These are phyloP conservation scores for Ischnus inquisitorius DNA, from an alignment of 2,888 invertebrate genomes.

Conservation along the genomic window DNA sequence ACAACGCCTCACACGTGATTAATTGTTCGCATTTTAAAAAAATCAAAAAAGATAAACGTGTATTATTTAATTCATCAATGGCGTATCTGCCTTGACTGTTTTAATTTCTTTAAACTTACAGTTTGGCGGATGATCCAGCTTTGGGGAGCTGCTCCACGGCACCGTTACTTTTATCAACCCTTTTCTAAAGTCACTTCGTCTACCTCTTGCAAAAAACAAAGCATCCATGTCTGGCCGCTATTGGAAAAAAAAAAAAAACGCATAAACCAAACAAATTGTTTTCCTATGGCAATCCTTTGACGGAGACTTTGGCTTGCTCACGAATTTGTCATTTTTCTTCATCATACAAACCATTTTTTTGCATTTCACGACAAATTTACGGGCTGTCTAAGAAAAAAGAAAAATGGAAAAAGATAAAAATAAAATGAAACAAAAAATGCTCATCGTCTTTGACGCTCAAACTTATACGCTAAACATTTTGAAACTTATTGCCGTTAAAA, in stretches of 20 bases:
- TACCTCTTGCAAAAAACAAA: constrained; percentile 44
- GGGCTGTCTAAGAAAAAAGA: neutral
- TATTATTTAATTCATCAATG: constrained; percentile 57
- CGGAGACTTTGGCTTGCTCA: neutral
- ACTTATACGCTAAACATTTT: constrained; percentile 1
- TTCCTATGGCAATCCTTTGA: constrained; percentile 18
- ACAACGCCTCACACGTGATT: neutral
- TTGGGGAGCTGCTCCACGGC: constrained; percentile 82
- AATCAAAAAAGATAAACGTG: constrained; percentile 4
- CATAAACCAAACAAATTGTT: constrained; percentile 1
- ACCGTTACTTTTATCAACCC: constrained; percentile 80
- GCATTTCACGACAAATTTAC: constrained; percentile 1
- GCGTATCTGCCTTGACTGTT: constrained; percentile 81
- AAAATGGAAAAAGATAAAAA: neutral
- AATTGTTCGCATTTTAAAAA: neutral
- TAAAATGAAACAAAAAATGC: neutral
- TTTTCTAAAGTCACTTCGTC: constrained; percentile 69
- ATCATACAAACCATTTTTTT: constrained; percentile 8
- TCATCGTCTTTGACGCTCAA: constrained; percentile 2
- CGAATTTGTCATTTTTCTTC: constrained; percentile 29
- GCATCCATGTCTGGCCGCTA: constrained; percentile 26
- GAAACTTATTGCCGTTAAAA: constrained; percentile 30
- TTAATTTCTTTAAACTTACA: constrained; percentile 85
- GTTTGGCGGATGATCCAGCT: constrained; percentile 83
- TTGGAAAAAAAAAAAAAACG: constrained; percentile 21